These are phyloP conservation scores for Schizopygopsis pylzovi DNA, from an alignment of 2,797 vertebrate species.

Conservation along the genomic window DNA sequence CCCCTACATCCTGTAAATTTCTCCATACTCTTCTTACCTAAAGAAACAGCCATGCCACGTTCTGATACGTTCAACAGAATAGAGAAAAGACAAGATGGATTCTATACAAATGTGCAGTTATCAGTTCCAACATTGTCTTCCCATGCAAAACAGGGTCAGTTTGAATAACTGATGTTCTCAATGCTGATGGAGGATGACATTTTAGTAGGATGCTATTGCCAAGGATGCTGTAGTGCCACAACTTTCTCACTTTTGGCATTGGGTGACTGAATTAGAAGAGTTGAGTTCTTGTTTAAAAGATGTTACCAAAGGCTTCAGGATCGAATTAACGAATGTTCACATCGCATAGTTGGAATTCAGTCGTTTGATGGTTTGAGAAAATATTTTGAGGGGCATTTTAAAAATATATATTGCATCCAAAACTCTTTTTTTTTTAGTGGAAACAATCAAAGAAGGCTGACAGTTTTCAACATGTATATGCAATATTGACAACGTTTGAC, in stretches of 20 bases:
- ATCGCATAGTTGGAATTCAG: slow-evolving; percentile 38
- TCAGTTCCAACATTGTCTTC: slow-evolving; percentile 61
- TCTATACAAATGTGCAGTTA: slow-evolving; percentile 44
- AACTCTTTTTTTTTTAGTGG: slow-evolving; percentile 3
- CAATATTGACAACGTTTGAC: neutral
- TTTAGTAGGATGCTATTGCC: slow-evolving; percentile 44
- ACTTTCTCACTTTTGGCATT: slow-evolving; percentile 54
- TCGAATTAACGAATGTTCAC: slow-evolving; percentile 79
- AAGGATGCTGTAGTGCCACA: slow-evolving; percentile 65
- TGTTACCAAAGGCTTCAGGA: slow-evolving; percentile 81
- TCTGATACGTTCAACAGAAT: slow-evolving; percentile 59
- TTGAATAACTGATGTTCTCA: slow-evolving; percentile 42
- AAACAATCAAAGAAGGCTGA: slow-evolving; percentile 36
- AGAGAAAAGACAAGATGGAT: slow-evolving; percentile 59
- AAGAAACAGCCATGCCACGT: slow-evolving; percentile 63
- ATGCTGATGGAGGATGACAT: slow-evolving; percentile 28
- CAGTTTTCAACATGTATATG: neutral
- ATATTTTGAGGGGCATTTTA: neutral
- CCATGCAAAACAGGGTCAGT: slow-evolving; percentile 43
- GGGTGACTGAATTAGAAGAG: slow-evolving; percentile 47
- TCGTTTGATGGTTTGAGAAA: slow-evolving; percentile 43
- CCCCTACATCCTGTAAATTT: slow-evolving; percentile 53
- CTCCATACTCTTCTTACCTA: slow-evolving; percentile 63
- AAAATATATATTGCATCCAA: neutral
- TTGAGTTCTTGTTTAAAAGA: slow-evolving; percentile 53